Evolutionary conservation across 2,888 invertebrate species (phyloP), one percentile per base, ranked within the genome.

Genomic region (Onchidella celtica): DNA sequence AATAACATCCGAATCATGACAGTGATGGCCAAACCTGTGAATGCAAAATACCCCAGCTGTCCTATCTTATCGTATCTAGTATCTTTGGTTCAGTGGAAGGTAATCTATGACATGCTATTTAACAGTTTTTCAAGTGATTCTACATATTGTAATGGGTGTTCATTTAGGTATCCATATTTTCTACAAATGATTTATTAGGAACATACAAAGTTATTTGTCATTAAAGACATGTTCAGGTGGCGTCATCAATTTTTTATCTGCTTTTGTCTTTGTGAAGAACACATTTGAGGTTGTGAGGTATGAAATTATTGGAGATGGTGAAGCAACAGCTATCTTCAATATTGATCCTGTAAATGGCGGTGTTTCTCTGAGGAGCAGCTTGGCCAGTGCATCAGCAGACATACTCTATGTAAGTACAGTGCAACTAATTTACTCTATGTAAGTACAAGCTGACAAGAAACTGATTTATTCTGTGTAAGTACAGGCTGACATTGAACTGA

Each of bases 261-360:
- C 17, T 11, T 47, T 47, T 47, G 9, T 11, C 6, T 47, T 83
- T 65, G 81, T 86, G 34, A 85, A 90, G 90, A 74, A 84, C 6
- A 85, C 87, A n/a, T 86, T 85, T 85, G 87, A 87, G 57, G 84
- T 76, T 24, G 85, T 90, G 11, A 38, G 24, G 3, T 91, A 88
- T 72, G 75, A 82, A 21, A 75, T 90, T 47, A 80, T 84, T 66
- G 90, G 90, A 21, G 87, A 87, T 36, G 82, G 81, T 11, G 70
- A 79, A 24, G 85, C 88, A 6, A 72, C 83, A 9, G 59, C 66
- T 27, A 91, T 87, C 82, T 90, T 92, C 75, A 80, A 79, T 38
- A 85, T 91, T 17, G 85, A 89, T 38, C 24, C 63, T 14, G 61
- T 4, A 6, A 81, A 84, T 68, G 91, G 92, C 3, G 83, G 79